Conservation (phyloP, 2,797 vertebrate genomes). For the Artibeus lituratus region DNA sequence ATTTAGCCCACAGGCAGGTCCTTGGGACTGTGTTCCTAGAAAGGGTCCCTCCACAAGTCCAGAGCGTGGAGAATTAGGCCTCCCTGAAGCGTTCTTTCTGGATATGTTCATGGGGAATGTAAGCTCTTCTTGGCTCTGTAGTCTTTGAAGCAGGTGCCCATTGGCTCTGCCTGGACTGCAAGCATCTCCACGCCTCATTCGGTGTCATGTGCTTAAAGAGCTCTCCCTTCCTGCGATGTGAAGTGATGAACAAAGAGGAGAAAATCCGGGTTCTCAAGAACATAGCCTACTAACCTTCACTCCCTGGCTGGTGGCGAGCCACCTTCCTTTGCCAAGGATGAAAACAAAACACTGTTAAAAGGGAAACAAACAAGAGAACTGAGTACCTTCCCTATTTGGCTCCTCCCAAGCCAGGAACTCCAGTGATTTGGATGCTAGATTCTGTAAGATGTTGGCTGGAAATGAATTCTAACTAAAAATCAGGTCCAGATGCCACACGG, state of each 20-base stretch:
- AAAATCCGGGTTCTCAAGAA: slow-evolving; percentile 16
- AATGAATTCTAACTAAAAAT: background rate
- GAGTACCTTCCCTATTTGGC: background rate
- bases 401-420: background rate
- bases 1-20: background rate
- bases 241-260: background rate
- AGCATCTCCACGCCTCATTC: background rate
- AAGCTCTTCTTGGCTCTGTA: background rate
- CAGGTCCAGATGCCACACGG: background rate
- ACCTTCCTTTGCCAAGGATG: background rate
- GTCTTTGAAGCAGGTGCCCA: background rate
- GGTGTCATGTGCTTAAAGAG: background rate
- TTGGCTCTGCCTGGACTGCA: background rate
- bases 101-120: background rate
- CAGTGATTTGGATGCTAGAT: background rate
- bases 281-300: background rate
- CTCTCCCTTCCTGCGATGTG: background rate
- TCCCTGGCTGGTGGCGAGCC: background rate
- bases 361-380: background rate
- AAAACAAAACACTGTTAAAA: slow-evolving; percentile 25
- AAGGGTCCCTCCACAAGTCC: background rate
- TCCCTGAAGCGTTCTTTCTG: background rate
- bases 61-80: background rate
- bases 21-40: background rate
- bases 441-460: background rate